These are phyloP conservation scores for Dendroctonus valens DNA, from an alignment of 1,140 invertebrate species.

Conservation along the genomic window DNA sequence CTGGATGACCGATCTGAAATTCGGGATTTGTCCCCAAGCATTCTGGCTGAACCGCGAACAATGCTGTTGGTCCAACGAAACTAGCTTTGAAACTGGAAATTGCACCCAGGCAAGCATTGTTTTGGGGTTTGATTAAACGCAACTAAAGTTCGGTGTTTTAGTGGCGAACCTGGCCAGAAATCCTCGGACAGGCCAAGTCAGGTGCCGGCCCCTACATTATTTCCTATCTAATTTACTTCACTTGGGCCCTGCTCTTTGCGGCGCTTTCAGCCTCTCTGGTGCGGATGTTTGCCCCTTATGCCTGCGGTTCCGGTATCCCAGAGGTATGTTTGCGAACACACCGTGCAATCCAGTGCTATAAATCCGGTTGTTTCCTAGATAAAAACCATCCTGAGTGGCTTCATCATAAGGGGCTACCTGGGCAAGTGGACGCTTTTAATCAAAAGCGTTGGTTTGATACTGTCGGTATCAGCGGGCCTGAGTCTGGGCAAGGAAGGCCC, in stretches of 20 bases:
- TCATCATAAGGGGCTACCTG: constrained; percentile 97
- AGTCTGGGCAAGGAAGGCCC: constrained; percentile 99
- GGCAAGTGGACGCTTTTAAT: constrained; percentile 99
- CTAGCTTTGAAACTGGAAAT: constrained; percentile 85
- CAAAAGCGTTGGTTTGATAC: constrained; percentile 89
- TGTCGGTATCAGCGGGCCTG: constrained; percentile 92
- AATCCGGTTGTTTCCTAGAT: constrained; percentile 60
- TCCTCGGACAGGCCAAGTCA: constrained; percentile 75
- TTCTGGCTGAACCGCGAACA: constrained; percentile 99
- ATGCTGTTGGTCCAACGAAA: constrained; percentile 99
- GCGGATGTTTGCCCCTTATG: constrained; percentile 98
- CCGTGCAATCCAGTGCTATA: background rate
- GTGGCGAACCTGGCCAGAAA: constrained; percentile 95
- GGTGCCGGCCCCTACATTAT: constrained; percentile 87
- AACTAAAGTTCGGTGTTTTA: constrained; percentile 52
- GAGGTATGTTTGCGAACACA: constrained; percentile 67
- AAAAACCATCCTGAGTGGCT: constrained; percentile 98
- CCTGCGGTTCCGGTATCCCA: constrained; percentile 98
- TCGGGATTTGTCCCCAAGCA: constrained; percentile 95
- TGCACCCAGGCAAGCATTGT: constrained; percentile 71
- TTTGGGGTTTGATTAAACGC: too few relatives aligned
- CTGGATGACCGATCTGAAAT: constrained; percentile 99
- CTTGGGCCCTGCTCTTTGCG: constrained; percentile 91
- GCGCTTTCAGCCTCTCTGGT: constrained; percentile 91
- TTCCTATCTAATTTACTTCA: constrained; percentile 91